Base-by-base conservation (phyloP, 2,888 invertebrate genomes). In the Phaonia tiefii region DNA sequence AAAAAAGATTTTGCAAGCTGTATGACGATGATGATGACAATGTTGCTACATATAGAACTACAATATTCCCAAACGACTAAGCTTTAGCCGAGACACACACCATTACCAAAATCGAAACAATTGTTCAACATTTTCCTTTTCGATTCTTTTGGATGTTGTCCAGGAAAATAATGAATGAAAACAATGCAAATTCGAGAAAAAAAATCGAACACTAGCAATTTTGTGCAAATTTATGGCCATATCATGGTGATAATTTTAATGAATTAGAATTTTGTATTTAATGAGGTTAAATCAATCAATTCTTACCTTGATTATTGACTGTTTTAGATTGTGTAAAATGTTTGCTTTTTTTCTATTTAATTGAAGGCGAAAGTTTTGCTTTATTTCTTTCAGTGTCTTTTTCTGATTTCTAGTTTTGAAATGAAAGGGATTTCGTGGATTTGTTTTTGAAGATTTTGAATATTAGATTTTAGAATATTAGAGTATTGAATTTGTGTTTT, bases 301-400 rank as follows among this genome's bases (percentile, higher is more conserved):
- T 20, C 39, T 37, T 72, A 25, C 11, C 51, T 26, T 31, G n/a
- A 42, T 25, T 31, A 31, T 31, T 31, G 5, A 8, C 20, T n/a
- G n/a, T 51, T 51, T 17, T 22, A 2, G 54, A 8, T 54, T 54
- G 54, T 54, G 54, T 54, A 7, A n/a, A n/a, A 49, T 8, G 13
- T 46, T 46, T 46, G 13, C 42, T 2, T 42, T 8, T 42, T 46
- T 44, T 10, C n/a, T 44, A 44, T 51, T 15, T 51, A 31, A 31
- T 73, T 72, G 39, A 69, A 76, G 73, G 66, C 66, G 77, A 77
- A 75, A 80, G 56, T 56, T 69, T 70, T 73, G 69, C 69, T 67
- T 7, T 37, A 37, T 37, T 37, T 37, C 10, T 46, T 49, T 2
- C 20, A 10, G n/a, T n/a, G n/a, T 10, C 22, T 49, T n/a, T n/a